Percentiles rank a stretch among this genome's conserved stretches.
Conservation (phyloP, 2,113 vertebrate species). For the Solea solea region DNA sequence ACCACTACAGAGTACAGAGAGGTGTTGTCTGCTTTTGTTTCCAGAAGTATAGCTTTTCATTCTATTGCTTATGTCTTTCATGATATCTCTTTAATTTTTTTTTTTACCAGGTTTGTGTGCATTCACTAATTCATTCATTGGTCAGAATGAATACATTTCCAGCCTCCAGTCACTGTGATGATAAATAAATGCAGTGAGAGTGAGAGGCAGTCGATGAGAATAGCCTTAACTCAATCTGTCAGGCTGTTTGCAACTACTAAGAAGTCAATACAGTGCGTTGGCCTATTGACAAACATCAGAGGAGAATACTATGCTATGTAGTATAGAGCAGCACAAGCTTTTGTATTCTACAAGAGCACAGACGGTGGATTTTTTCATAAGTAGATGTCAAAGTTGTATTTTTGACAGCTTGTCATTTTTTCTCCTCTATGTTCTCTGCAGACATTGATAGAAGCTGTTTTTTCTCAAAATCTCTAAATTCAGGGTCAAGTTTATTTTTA, state of each 20-base stretch:
- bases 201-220: background rate
- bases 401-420: conserved; percentile 37
- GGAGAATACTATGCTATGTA: conserved; percentile 1
- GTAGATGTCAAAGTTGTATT: conserved; percentile 19
- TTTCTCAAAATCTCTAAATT: conserved; percentile 24
- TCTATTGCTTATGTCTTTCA: background rate
- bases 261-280: conserved; percentile 8
- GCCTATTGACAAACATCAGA: conserved; percentile 30
- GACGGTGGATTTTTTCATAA: conserved; percentile 31
- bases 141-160: background rate
- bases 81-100: background rate
- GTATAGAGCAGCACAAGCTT: conserved; percentile 4
- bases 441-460: conserved; percentile 6
- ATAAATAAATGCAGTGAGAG: background rate
- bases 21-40: background rate
- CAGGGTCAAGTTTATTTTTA: conserved; percentile 1
- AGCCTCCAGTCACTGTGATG: too few relatives aligned
- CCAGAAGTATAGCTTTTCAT: background rate
- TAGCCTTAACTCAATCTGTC: background rate
- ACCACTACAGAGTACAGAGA: background rate
- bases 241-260: background rate
- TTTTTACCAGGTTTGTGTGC: too few relatives aligned
- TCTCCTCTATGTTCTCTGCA: background rate
- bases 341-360: conserved; percentile 15
- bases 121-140: background rate